Evolutionary conservation across 2,888 invertebrate genomes (phyloP).

Genomic region (Spialia ferax): DNA sequence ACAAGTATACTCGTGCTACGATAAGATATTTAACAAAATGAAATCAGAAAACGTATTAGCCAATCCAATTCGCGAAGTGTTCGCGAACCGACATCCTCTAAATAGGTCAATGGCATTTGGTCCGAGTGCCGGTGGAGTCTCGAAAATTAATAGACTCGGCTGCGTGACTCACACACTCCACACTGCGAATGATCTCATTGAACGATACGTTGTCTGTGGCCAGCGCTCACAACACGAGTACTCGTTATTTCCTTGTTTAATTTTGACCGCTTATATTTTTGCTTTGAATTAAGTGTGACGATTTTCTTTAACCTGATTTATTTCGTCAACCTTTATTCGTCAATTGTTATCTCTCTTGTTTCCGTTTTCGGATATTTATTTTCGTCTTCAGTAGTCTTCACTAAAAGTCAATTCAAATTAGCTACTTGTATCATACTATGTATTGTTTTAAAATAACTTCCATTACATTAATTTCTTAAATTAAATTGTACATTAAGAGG

Average conservation of each 20-base stretch:
- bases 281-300: not conserved
- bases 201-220: constrained; percentile 17
- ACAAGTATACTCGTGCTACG: too few species aligned
- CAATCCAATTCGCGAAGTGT: not conserved
- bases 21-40: too few species aligned
- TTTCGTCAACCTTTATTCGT: too few species aligned
- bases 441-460: too few species aligned
- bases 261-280: constrained; percentile 16
- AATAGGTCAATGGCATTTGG: constrained; percentile 73
- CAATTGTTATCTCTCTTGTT: too few species aligned
- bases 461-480: too few species aligned
- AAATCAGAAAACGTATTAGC: not conserved
- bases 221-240: constrained; percentile 17
- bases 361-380: too few species aligned
- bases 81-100: constrained; percentile 40
- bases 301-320: too few species aligned
- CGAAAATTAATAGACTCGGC: constrained; percentile 63
- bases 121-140: constrained; percentile 59
- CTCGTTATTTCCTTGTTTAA: constrained; percentile 28
- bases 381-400: too few species aligned
- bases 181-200: constrained; percentile 44
- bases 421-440: too few species aligned
- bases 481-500: too few species aligned
- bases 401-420: too few species aligned
- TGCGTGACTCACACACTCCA: constrained; percentile 65